Percentiles rank a stretch among this genome's conserved stretches.
These are phyloP conservation scores for Eupithecia abbreviata DNA, from an alignment of 2,888 invertebrate genomes.

Conservation along the genomic window DNA sequence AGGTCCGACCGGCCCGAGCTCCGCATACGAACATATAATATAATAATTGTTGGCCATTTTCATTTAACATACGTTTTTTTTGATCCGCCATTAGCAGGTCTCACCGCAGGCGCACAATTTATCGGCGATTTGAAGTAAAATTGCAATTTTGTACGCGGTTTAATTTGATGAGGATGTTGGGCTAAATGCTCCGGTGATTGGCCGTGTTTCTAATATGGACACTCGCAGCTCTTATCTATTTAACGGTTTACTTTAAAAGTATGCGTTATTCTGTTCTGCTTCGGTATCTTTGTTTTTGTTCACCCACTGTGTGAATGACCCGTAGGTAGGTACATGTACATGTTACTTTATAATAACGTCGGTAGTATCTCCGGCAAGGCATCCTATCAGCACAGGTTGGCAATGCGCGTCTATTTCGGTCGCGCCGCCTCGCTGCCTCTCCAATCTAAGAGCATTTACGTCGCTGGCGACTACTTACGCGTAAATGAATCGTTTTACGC, in stretches of 20 bases:
- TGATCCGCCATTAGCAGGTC: constrained; percentile 61
- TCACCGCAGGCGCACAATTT: constrained; percentile 72
- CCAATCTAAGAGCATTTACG: constrained; percentile 42
- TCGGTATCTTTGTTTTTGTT: background rate
- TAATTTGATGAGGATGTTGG: constrained; percentile 45
- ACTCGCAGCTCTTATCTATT: background rate
- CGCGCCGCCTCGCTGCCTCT: constrained; percentile 3
- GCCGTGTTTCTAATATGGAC: background rate
- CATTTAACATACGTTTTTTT: constrained; percentile 62
- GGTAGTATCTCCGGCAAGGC: background rate
- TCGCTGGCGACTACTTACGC: constrained; percentile 50
- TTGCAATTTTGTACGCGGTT: constrained; percentile 64
- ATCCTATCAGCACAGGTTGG: background rate
- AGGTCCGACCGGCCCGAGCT: constrained; percentile 45
- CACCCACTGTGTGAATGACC: background rate
- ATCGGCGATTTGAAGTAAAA: constrained; percentile 75
- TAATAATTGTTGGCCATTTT: constrained; percentile 73
- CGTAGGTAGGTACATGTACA: background rate
- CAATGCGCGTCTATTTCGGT: constrained; percentile 37
- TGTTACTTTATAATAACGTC: background rate
- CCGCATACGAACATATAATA: constrained; percentile 46
- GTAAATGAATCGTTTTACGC: constrained; percentile 51
- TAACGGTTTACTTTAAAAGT: background rate
- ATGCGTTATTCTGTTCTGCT: background rate
- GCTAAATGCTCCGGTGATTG: constrained; percentile 8